Conservation (phyloP, 2,888 invertebrate species). For the Drosophila parthenogenetica region DNA sequence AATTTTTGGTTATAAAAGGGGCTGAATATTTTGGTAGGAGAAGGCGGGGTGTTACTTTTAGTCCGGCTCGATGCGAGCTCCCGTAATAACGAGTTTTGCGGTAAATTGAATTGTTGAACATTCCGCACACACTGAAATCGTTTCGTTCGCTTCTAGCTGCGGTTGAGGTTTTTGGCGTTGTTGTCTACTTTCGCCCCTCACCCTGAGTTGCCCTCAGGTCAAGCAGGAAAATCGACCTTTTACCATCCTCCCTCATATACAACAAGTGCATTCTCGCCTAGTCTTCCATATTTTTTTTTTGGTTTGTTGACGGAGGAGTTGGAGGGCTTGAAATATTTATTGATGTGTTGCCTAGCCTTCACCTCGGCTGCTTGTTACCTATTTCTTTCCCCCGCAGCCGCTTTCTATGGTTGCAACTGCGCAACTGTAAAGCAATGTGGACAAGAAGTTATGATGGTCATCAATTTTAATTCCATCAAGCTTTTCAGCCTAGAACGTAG, state of each 20-base stretch:
- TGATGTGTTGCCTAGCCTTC: constrained; percentile 25
- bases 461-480: constrained; percentile 47
- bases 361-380: background rate
- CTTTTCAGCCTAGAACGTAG: constrained; percentile 1
- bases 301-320: background rate
- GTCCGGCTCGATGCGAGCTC: constrained; percentile 24
- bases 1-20: constrained; percentile 65
- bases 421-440: constrained; percentile 20
- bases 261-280: constrained; percentile 20
- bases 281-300: constrained; percentile 11
- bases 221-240: constrained; percentile 4
- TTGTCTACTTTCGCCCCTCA: background rate
- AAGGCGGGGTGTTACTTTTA: background rate
- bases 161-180: constrained; percentile 21
- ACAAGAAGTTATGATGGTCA: constrained; percentile 52
- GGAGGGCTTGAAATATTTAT: constrained; percentile 54
- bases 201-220: background rate
- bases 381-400: too few relatives aligned
- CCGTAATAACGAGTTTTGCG: constrained; percentile 80
- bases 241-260: background rate
- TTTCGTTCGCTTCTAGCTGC: constrained; percentile 45
- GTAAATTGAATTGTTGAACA: constrained; percentile 81
- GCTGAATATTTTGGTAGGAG: background rate
- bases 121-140: constrained; percentile 56
- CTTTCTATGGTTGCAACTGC: constrained; percentile 23